Conservation (phyloP, 2,797 vertebrate species). For the Luscinia megarhynchos region DNA sequence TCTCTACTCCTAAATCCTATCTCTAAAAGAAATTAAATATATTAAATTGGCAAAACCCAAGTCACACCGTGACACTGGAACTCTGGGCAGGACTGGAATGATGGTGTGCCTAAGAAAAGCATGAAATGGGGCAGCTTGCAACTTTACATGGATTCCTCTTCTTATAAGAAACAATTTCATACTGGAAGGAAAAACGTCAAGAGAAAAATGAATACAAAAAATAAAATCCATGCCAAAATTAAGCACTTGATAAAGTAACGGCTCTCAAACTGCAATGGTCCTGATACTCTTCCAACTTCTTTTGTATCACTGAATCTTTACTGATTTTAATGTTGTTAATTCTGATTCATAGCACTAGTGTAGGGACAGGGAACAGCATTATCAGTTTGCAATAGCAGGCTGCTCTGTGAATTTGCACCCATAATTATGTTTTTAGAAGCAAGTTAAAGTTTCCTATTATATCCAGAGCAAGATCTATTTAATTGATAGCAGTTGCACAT, state of each 20-base stretch:
- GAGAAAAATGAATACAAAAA: neutral
- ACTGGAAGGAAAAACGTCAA: neutral
- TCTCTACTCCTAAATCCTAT: no score
- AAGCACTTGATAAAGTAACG: neutral
- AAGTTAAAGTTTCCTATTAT: constrained; percentile 17
- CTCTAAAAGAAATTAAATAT: no score
- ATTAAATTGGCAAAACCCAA: no score
- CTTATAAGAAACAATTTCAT: neutral
- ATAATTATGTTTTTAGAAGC: neutral
- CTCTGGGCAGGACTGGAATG: neutral
- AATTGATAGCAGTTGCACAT: constrained; percentile 10
- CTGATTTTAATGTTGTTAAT: neutral
- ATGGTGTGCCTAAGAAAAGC: neutral
- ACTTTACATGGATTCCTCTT: neutral
- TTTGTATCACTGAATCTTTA: neutral
- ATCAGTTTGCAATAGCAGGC: neutral
- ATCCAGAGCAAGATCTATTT: constrained; percentile 27
- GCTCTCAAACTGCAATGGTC: neutral
- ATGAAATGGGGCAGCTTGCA: neutral
- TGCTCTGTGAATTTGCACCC: neutral
- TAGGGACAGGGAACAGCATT: neutral
- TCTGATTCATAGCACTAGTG: neutral
- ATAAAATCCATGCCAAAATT: neutral
- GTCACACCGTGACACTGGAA: neutral
- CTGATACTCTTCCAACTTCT: neutral